Percentiles rank a stretch among this genome's conserved stretches.
Conservation (phyloP, 2,797 vertebrate species). For the Pipistrellus pygmaeus region DNA sequence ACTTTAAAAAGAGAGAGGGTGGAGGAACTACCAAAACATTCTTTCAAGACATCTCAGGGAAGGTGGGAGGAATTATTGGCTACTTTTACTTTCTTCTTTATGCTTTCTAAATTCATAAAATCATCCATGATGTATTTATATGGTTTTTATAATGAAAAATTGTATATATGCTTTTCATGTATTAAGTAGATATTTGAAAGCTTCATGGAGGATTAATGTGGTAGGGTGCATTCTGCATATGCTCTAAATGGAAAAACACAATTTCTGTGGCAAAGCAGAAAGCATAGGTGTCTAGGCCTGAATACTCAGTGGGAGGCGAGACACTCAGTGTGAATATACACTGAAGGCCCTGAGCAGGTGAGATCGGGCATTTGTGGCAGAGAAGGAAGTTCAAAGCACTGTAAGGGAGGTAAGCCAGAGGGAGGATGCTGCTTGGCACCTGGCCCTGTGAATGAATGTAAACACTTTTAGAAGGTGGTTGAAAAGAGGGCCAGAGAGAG, state of each 20-base stretch:
- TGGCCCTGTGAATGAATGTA: not conserved
- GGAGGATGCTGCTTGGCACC: accelerated
- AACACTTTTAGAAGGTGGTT: not conserved
- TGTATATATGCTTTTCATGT: not conserved
- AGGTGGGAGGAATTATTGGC: not conserved
- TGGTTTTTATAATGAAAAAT: not conserved
- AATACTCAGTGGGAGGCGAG: not conserved
- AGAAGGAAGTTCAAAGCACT: not conserved
- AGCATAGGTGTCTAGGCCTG: not conserved
- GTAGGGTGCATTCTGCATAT: not conserved
- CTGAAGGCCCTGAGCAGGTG: not conserved
- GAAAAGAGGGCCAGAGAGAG: not conserved
- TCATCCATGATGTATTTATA: not conserved
- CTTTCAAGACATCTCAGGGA: not conserved
- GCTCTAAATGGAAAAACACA: not conserved
- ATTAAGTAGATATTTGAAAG: not conserved
- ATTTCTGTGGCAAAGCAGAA: not conserved
- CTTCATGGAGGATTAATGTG: not conserved
- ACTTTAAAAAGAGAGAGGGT: not conserved
- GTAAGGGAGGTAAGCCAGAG: accelerated
- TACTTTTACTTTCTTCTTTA: not conserved
- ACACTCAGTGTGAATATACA: not conserved
- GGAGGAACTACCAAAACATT: not conserved
- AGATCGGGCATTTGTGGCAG: not conserved
- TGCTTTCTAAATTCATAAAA: slow-evolving; percentile 36